Evolutionary conservation across 2,888 invertebrate species (phyloP), one percentile per base, ranked within the genome.

Genomic region (Xanthia icteritia): DNA sequence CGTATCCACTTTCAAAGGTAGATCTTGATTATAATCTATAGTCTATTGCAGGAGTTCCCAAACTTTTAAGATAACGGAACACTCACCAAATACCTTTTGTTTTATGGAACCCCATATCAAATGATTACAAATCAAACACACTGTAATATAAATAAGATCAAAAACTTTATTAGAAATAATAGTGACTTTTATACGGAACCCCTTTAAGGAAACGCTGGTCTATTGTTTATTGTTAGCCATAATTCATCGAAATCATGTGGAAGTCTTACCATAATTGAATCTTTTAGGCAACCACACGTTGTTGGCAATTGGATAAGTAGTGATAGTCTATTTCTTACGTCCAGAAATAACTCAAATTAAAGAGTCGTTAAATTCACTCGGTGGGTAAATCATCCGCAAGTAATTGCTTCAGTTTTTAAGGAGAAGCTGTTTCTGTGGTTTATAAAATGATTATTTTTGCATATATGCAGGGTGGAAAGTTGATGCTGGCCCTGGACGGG

Each of bases 281-380:
- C 6, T 58, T 76, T 60, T 68, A 68, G 39, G 68, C n/a, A 60
- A 20, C 39, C 39, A n/a, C 48, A 58, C 9, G 13, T 23, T 76
- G 67, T 77, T 77, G 48, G 56, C 45, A 9, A 27, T 69, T 36
- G 65, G 4, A 13, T 20, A 45, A 8, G 6, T 20, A 66, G 31
- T 48, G 27, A 65, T 65, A 64, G 45, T 60, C 31, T 60, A 78
- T 51, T 60, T 31, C 58, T 60, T 51, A 45, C 39, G 17, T 23
- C 39, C 42, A 63, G 56, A 66, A 76, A 80, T 69, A 81, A 75
- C 51, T 31, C 42, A 69, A 69, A 77, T 77, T 69, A 77, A 69
- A 77, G 48, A 77, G 27, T 77, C 64, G 31, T 69, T 58, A 56
- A 69, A 58, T 42, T 48, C n/a, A 31, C 3, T n/a, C 23, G 39